Evolutionary conservation across 1,140 invertebrate genomes (phyloP), one percentile per base, ranked within the genome.

Genomic region (Rhopalosiphum maidis): DNA sequence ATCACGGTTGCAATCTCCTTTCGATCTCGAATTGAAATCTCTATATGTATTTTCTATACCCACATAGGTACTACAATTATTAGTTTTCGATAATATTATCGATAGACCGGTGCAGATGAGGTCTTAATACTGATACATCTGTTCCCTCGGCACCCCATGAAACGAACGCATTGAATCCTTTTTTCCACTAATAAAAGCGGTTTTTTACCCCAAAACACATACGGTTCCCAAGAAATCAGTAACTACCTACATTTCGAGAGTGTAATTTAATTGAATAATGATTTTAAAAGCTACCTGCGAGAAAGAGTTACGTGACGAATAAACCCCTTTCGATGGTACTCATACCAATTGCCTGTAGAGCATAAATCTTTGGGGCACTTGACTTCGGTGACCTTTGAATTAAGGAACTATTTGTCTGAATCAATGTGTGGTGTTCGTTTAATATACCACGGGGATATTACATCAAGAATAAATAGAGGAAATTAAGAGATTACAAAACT

Each of bases 341-440:
- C 25, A 60, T 60, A 60, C 55, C 55, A 25, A 60, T 68, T 68
- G 1, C 30, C 30, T 68, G 21, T 21, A 77, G 23, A 3, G n/a
- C n/a, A 23, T 82, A 51, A 92, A 92, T 83, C 41, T 83, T 54
- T 22, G 41, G 55, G 60, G 41, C 77, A 92, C 91, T 92, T 92
- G 91, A 92, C 91, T 92, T 35, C 46, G 77, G 48, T 23, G 46
- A 92, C 91, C 91, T 92, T 83, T 48, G n/a, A 92, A 92, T 92
- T 83, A 54, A 51, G 18, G 25, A 83, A 82, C 46, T 77, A 83
- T 92, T 92, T 83, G 22, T 85, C 46, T n/a, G 43, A 8, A 90
- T 37, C 89, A 46, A 90, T 90, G 68, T 68, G 37, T 60, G 37
- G 55, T 68, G 37, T 89, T 54, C 46, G 54, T 51, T 23, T 37